Percentiles rank a stretch among this genome's conserved stretches.
phyloP scores from a whole-genome alignment of 2,888 invertebrate species.

The Philopedon plagiatum region DNA sequence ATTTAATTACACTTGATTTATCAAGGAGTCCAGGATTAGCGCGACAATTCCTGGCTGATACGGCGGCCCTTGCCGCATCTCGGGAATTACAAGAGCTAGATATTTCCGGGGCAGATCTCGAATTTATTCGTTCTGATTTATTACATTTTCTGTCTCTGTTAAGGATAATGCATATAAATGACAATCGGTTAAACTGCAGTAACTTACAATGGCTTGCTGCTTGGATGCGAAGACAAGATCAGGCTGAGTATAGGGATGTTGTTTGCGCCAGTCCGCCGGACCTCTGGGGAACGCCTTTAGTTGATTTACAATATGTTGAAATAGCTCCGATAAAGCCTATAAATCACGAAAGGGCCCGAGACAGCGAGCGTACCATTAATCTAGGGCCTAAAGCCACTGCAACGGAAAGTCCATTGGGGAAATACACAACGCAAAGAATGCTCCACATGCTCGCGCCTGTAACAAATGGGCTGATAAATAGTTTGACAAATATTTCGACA shows the following conservation, averaged over 20 bases:
- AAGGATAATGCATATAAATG: constrained; percentile 76
- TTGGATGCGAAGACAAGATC: constrained; percentile 76
- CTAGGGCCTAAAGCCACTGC: constrained; percentile 21
- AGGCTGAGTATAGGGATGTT: constrained; percentile 65
- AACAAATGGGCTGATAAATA: constrained; percentile 31
- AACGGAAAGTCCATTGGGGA: constrained; percentile 31
- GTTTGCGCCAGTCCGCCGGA: constrained; percentile 67
- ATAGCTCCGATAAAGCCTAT: constrained; percentile 38
- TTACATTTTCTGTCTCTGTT: constrained; percentile 80
- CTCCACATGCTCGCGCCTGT: constrained; percentile 4
- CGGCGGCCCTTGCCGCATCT: constrained; percentile 80
- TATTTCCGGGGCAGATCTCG: constrained; percentile 76
- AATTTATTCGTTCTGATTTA: constrained; percentile 78
- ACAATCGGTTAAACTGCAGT: constrained; percentile 81
- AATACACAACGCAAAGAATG: constrained; percentile 26
- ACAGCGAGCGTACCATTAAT: constrained; percentile 33
- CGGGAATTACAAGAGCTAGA: constrained; percentile 80
- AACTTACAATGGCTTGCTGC: constrained; percentile 77
- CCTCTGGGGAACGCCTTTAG: constrained; percentile 64
- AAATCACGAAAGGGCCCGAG: constrained; percentile 32
- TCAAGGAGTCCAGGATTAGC: constrained; percentile 82
- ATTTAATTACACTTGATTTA: constrained; percentile 81
- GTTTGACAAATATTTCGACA: background rate
- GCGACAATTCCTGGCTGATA: constrained; percentile 78
- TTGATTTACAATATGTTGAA: constrained; percentile 63